Evolutionary conservation across 2,113 vertebrate genomes (phyloP).

Genomic region (Empidonax alnorum): DNA sequence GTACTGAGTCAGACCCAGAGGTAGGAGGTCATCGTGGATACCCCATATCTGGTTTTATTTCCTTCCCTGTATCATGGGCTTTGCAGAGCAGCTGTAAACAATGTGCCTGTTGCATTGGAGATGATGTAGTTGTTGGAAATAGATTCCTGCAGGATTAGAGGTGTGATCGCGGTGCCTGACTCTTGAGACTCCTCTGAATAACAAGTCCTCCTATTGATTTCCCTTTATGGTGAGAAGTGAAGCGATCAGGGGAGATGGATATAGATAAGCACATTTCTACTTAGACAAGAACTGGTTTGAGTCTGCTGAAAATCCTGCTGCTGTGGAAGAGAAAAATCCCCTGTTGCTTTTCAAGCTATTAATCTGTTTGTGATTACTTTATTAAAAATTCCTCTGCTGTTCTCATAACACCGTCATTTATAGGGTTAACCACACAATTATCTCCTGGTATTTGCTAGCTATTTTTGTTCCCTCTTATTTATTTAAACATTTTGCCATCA

Average conservation of each 20-base stretch:
- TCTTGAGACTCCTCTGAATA: slow-evolving; percentile 27
- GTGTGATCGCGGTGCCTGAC: slow-evolving; percentile 1
- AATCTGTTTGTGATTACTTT: slow-evolving; percentile 32
- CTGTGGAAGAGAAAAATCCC: slow-evolving; percentile 26
- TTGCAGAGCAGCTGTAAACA: slow-evolving; percentile 7
- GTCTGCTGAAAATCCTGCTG: slow-evolving; percentile 9
- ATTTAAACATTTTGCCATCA: slow-evolving; percentile 40
- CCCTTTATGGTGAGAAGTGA: slow-evolving; percentile 5
- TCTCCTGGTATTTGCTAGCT: not conserved
- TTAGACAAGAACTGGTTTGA: not conserved
- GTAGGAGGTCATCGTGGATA: not conserved
- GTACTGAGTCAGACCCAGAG: not conserved
- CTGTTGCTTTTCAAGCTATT: not conserved
- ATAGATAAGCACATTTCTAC: slow-evolving; percentile 15
- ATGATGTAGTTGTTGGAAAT: not conserved
- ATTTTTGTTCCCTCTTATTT: slow-evolving; percentile 22
- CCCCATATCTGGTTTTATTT: not conserved
- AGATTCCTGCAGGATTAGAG: slow-evolving; percentile 36
- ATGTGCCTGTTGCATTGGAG: not conserved
- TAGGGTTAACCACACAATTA: not conserved
- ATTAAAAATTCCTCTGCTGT: not conserved
- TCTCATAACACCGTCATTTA: not conserved
- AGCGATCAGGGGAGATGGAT: not conserved
- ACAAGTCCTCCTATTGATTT: slow-evolving; percentile 40
- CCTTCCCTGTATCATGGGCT: not conserved